Base-by-base conservation (phyloP, 2,888 invertebrate species). In the Noctua comes region DNA sequence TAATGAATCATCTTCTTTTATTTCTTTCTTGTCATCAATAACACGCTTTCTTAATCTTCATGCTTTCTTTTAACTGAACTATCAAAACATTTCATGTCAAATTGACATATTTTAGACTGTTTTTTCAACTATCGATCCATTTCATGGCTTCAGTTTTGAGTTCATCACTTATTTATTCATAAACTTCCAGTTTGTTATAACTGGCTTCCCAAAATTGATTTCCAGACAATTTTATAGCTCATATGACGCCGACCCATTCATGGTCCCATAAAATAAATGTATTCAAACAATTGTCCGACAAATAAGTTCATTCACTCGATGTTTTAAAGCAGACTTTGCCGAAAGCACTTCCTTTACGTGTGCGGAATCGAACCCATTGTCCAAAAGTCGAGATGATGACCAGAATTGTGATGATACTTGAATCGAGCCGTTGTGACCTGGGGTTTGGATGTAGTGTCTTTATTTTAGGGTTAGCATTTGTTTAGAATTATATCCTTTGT, bases 271-370 rank as follows among this genome's bases (percentile, higher is more conserved):
- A 85, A 76, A 71, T 71, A 69, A 76, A 80, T 66, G 64, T 68
- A 80, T 76, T 84, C 72, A 68, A 77, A 77, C 77, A 54, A 86
- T 79, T 86, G 82, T 76, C 36, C 46, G 40, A 57, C 75, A 73
- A 83, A 86, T 86, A 89, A 90, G 88, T 89, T 87, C 88, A 87
- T 86, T 88, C 89, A 85, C 87, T 83, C 65, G 65, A 36, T 73
- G 18, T 74, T 62, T 71, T 71, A 77, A 82, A 75, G 62, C 80
- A 87, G 78, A 82, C 87, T 68, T 80, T 85, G 87, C 87, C 83
- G 75, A 89, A 89, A 78, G 76, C 72, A 90, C 91, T 91, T 91
- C 92, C 91, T 90, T 54, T 91, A 89, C 91, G 92, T 91, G 91
- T 77, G 36, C 77, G 76, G 91, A 92, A 91, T 91, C 79, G 84